Conservation (phyloP, 2,888 invertebrate genomes). For the Uropetala carovei region DNA sequence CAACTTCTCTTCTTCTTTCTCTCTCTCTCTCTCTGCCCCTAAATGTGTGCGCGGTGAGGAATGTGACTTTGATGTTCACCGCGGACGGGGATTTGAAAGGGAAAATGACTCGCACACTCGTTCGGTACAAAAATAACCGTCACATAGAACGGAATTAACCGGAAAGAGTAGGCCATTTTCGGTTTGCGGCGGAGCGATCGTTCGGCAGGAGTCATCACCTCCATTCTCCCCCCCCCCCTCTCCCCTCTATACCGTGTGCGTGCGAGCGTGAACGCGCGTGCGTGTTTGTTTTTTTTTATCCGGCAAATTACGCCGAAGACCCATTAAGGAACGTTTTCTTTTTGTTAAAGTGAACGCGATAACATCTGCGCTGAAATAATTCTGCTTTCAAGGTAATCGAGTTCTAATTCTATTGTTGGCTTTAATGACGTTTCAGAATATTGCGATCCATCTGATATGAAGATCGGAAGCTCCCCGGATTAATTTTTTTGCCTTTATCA, state of each 20-base stretch:
- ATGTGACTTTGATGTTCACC: not conserved
- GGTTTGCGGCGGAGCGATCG: conserved; percentile 12
- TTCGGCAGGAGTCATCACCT: not conserved
- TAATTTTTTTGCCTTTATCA: too few relatives aligned
- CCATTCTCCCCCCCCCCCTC: not conserved
- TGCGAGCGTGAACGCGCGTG: not conserved
- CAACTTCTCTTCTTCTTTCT: not conserved
- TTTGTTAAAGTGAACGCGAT: not conserved
- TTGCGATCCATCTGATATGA: too few relatives aligned
- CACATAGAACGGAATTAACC: not conserved
- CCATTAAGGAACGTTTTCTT: not conserved
- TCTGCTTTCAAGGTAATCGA: too few relatives aligned
- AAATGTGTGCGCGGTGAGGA: not conserved
- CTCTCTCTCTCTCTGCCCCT: not conserved
- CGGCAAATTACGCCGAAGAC: not conserved
- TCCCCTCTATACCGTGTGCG: not conserved
- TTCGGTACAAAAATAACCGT: conserved; percentile 10
- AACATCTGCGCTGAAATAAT: not conserved
- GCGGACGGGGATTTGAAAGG: conserved; percentile 16
- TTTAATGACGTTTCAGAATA: too few relatives aligned
- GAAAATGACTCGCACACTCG: not conserved
- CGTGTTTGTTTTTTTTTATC: not conserved
- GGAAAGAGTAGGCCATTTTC: not conserved
- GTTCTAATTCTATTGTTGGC: too few relatives aligned
- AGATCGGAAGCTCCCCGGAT: too few relatives aligned